These are phyloP conservation scores for Parnassius orleans DNA, from an alignment of 2,888 invertebrate genomes.

Conservation along the genomic window DNA sequence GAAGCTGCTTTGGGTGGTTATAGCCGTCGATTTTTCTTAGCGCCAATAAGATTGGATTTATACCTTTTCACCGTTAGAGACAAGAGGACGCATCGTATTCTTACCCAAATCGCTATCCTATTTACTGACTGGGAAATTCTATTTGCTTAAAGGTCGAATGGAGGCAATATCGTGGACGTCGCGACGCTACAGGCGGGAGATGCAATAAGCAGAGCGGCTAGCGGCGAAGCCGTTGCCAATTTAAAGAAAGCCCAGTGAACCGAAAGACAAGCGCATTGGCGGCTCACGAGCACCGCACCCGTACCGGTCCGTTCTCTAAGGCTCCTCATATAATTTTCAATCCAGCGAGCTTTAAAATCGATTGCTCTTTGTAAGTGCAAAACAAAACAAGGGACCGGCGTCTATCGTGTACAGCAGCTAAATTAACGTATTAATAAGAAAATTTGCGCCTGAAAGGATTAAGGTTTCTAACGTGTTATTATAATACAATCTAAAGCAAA, in stretches of 20 bases:
- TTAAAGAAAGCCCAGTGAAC: constrained; percentile 82
- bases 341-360: constrained; percentile 80
- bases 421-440: constrained; percentile 60
- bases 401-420: constrained; percentile 50
- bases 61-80: constrained; percentile 41
- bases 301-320: constrained; percentile 63
- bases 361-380: constrained; percentile 78
- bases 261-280: constrained; percentile 82
- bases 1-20: constrained; percentile 41
- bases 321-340: constrained; percentile 80
- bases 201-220: constrained; percentile 78
- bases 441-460: constrained; percentile 42
- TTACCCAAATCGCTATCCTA: constrained; percentile 72
- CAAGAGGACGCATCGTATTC: constrained; percentile 58
- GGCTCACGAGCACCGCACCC: constrained; percentile 72
- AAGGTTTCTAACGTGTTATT: constrained; percentile 26
- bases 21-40: constrained; percentile 47
- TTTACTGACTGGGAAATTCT: constrained; percentile 75
- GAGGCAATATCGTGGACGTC: constrained; percentile 79
- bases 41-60: constrained; percentile 65
- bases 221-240: constrained; percentile 77
- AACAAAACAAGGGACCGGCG: constrained; percentile 59
- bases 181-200: constrained; percentile 73
- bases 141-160: constrained; percentile 78
- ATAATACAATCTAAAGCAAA: constrained; percentile 11